Evolutionary conservation across 1,140 invertebrate species (phyloP), one percentile per base, ranked within the genome.

Genomic region (Musca vetustissima): DNA sequence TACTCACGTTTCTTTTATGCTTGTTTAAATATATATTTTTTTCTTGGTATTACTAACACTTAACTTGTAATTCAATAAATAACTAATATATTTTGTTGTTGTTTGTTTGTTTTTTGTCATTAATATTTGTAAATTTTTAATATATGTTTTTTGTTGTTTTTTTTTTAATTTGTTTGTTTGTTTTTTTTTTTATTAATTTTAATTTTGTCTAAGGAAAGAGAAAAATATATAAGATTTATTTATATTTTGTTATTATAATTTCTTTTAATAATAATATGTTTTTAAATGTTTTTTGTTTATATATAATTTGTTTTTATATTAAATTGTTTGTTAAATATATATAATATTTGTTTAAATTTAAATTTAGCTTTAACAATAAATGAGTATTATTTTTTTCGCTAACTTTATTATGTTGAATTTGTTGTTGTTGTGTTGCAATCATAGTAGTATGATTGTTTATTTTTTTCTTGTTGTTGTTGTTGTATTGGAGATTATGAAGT

Each of bases 11-110:
- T 61, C 21, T 28, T 28, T 14, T 15, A 28, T 61, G 28, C 32
- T 21, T 36, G 36, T 32, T 61, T 61, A n/a, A n/a, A n/a, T 61
- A 57, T 57, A 36, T 61, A 61, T 36, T 43, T 32, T 66, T 48
- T 47, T 52, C n/a, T n/a, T n/a, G n/a, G 43, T 66, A 66, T 48
- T 49, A 15, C 64, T 66, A 66, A 66, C 64, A 66, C 64, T 66
- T 66, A 66, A 50, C 49, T 66, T 66, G 32, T 66, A 66, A 66
- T 66, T 66, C 25, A 66, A 66, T 66, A 66, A 66, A 66, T 66
- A 66, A 66, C 64, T 66, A 66, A 66, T 61, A 22, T 52, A 21
- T 22, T 19, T n/a, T 59, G 25, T 49, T 49, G 25, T 61, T 59
- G 15, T 4, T 59, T 15, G n/a, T 59, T 52, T 21, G 17, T 61